phyloP scores from a whole-genome alignment of 2,888 invertebrate species.

The Eupithecia tripunctaria region DNA sequence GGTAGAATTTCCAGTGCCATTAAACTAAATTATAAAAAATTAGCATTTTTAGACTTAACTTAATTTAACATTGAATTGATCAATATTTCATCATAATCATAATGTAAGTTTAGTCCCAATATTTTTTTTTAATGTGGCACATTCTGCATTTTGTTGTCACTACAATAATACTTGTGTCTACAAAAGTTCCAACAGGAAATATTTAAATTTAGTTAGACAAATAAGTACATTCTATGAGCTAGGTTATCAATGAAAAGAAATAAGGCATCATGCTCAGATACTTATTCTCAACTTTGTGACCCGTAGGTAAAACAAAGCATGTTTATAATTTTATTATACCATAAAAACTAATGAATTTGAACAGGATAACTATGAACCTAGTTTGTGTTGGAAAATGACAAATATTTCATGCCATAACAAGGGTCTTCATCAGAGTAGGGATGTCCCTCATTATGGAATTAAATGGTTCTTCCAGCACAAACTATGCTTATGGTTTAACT shows the following conservation, averaged over 20 bases:
- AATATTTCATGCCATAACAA: background rate
- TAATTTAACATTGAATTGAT: background rate
- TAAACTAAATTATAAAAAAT: background rate
- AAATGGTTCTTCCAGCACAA: background rate
- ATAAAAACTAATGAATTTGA: background rate
- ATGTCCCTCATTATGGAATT: background rate
- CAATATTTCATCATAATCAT: background rate
- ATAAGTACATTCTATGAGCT: constrained; percentile 63
- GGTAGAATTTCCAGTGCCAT: background rate
- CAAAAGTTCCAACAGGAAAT: background rate
- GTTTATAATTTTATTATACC: background rate
- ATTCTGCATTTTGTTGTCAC: constrained; percentile 24
- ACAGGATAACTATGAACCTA: background rate
- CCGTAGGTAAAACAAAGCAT: background rate
- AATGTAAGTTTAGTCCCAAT: too few relatives aligned
- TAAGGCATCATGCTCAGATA: background rate
- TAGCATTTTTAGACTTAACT: background rate
- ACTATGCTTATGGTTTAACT: background rate
- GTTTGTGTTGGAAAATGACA: background rate
- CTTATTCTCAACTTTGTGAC: constrained; percentile 1
- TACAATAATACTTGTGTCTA: background rate
- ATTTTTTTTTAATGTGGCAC: too few relatives aligned
- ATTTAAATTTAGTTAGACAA: constrained; percentile 18
- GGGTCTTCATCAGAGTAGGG: background rate
- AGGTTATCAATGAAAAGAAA: constrained; percentile 20